Evolutionary conservation across 2,888 invertebrate genomes (phyloP), one percentile per base, ranked within the genome.

Genomic region (Oscheius sp.): DNA sequence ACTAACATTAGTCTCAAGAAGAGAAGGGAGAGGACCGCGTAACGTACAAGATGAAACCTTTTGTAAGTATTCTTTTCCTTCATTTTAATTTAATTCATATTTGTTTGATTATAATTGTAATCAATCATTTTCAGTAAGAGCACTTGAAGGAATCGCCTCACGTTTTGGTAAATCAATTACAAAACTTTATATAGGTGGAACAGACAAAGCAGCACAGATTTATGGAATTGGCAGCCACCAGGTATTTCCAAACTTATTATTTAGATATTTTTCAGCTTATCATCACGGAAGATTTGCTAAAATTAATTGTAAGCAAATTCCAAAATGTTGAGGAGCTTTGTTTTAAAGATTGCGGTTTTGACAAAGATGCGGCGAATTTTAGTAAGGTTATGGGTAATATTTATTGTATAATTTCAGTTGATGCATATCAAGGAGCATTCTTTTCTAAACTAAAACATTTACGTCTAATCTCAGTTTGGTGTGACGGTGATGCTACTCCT

Each of bases 401-500:
- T 33, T 4, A 15, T 17, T n/a, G 17, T 23, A 17, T 25, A 12
- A 20, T 29, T 61, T 45, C 45, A 61, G 61, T 61, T 12, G 8
- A 61, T 17, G 10, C 10, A 12, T 45, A 45, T 17, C 10, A 45
- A 8, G 61, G 31, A 6, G n/a, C 29, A 5, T 10, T 61, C 31
- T 61, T 61, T 27, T 15, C 25, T 1, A 61, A 61, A 8, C 31
- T 61, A 45, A 42, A 42, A 27, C 45, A 42, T 42, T 45, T 61
- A 17, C 15, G 17, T 17, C 20, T 61, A 2, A 45, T n/a, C 27
- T 42, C 61, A 15, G 45, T 42, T 17, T 61, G 61, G 61, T 61
- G 61, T 42, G 61, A 61, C 20, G 31, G 31, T 10, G 61, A 61
- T 17, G 61, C 61, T 0, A 27, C 61, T 27, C 61, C 61, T n/a